Evolutionary conservation across 2,888 invertebrate genomes (phyloP), one percentile per base, ranked within the genome.

Genomic region (Schizaphis graminum): DNA sequence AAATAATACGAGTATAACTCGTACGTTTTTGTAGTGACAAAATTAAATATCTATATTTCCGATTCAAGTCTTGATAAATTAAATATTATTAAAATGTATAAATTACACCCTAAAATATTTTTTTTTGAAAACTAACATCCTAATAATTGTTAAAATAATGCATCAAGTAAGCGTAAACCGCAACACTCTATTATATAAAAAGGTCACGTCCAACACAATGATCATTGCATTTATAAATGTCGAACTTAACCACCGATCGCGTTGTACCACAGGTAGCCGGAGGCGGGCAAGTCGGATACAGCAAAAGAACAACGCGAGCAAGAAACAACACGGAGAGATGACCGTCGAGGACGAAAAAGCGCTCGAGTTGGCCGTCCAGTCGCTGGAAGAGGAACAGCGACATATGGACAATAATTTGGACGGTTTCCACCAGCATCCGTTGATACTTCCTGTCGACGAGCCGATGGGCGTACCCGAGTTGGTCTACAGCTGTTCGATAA

Each of bases 401-500:
- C 91, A 94, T 35, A 91, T 94, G 94, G 94, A 94, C 53, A n/a
- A 94, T 41, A 41, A 49, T 16, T 53, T 94, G 67, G 90, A 94
- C 85, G 85, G 85, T 91, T 90, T 86, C 47, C 86, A 94, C 13
- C 93, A 90, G 35, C 93, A 94, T 41, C 86, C 94, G 41, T 86
- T 94, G 90, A 67, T 94, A 41, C 94, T 94, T 53, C 91, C 94
- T 7, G 91, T 94, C 61, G 94, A 91, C 86, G 94, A 94, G 49
- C 49, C 91, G 44, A 41, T 94, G 91, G 86, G 91, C 53, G 94
- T 91, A 61, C 67, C 86, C 86, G 94, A 94, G 86, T 91, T 94
- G 91, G 67, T 94, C 41, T 94, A 94, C 94, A 94, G 94, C 94
- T 94, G 94, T 94, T 94, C 94, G 61, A 94, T 94, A 94, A 94